phyloP scores from a whole-genome alignment of 2,113 vertebrate genomes.

The Microcebus griseorufus region DNA sequence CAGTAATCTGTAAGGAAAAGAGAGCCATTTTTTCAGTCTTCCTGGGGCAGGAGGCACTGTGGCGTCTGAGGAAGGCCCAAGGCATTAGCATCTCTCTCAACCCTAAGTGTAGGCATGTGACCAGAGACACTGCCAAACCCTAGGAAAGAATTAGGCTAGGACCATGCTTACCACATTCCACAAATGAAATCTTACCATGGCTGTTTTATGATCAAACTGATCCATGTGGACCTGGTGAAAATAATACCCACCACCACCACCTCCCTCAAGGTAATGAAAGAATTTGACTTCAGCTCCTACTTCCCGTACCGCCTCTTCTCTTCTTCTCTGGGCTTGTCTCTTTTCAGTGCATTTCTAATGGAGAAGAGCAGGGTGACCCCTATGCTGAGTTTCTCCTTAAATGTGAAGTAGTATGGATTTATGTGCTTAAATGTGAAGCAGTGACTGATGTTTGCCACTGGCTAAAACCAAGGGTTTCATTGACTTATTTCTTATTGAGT shows the following conservation, averaged over 20 bases:
- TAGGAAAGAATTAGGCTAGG: not conserved
- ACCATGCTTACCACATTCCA: not conserved
- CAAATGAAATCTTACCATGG: not conserved
- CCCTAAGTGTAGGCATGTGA: not conserved
- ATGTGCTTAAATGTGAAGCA: slow-evolving; percentile 1
- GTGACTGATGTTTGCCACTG: not conserved
- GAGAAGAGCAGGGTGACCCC: not conserved
- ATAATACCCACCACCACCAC: not conserved
- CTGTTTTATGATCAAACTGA: not conserved
- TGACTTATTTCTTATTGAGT: not conserved
- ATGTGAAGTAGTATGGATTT: slow-evolving; percentile 2
- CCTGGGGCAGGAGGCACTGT: not conserved
- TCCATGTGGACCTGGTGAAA: not conserved
- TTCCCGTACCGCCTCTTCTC: not conserved
- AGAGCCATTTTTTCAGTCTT: not conserved
- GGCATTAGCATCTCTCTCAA: not conserved
- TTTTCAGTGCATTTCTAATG: not conserved
- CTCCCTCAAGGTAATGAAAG: not conserved
- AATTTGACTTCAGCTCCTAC: slow-evolving; percentile 4
- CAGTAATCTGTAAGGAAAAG: slow-evolving; percentile 7
- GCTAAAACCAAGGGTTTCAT: slow-evolving; percentile 37
- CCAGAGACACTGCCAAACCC: slow-evolving; percentile 12
- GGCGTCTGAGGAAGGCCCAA: not conserved
- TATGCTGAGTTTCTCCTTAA: not conserved
- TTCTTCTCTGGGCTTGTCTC: not conserved